Percentiles rank a stretch among this genome's conserved stretches.
Evolutionary conservation across 2,888 invertebrate species (phyloP).

Genomic region (Epirrhoe alternata): DNA sequence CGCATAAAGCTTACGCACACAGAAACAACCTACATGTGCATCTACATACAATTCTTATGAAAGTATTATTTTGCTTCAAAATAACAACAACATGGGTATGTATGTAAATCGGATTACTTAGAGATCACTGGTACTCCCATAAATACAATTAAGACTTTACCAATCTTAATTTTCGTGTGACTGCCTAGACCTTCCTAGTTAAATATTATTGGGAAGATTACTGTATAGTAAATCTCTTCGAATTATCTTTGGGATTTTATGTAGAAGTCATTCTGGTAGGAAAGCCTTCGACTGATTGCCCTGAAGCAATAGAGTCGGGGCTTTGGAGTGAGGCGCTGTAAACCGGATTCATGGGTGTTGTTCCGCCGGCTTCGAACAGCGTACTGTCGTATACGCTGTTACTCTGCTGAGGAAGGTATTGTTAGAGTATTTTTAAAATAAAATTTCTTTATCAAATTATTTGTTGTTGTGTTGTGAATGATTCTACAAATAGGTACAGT

Average conservation of each 20-base stretch:
- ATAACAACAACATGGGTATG: too few relatives aligned
- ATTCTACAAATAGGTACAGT: background rate
- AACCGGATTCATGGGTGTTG: constrained; percentile 87
- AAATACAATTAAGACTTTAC: too few relatives aligned
- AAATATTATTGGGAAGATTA: background rate
- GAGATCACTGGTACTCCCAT: too few relatives aligned
- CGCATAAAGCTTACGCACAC: too few relatives aligned
- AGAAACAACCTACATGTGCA: too few relatives aligned
- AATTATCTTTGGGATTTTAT: constrained; percentile 61
- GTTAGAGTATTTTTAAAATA: background rate
- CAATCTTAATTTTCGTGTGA: background rate
- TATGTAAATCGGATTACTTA: too few relatives aligned
- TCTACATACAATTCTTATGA: too few relatives aligned
- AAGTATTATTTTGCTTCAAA: too few relatives aligned
- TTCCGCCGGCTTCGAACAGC: constrained; percentile 87
- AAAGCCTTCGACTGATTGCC: constrained; percentile 73
- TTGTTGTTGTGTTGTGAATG: too few relatives aligned
- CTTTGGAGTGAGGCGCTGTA: constrained; percentile 90
- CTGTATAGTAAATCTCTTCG: background rate
- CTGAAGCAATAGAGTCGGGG: constrained; percentile 88
- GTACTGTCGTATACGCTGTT: constrained; percentile 91
- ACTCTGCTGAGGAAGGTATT: constrained; percentile 77
- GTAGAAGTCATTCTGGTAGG: constrained; percentile 68
- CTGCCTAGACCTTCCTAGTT: background rate
- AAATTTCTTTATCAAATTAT: too few relatives aligned